phyloP scores from a whole-genome alignment of 2,797 vertebrate genomes.

The Esox lucius region DNA sequence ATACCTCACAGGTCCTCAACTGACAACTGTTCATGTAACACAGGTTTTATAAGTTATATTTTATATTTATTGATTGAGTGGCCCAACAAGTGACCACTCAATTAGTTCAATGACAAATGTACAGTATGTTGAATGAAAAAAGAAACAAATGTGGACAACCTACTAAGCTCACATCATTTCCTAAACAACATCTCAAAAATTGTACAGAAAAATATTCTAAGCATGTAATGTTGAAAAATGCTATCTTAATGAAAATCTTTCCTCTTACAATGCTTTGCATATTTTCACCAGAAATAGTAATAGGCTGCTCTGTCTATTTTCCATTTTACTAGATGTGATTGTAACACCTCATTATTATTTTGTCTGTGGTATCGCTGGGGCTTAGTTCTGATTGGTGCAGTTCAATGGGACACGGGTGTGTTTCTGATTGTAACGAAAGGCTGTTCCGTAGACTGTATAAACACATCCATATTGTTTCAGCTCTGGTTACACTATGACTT shows the following conservation, averaged over 20 bases:
- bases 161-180: neutral
- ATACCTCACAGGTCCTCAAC: too few relatives aligned
- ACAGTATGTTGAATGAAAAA: neutral
- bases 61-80: too few relatives aligned
- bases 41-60: too few relatives aligned
- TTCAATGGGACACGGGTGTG: neutral
- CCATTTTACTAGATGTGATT: neutral
- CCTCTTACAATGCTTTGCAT: too few relatives aligned
- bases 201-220: too few relatives aligned
- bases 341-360: neutral
- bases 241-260: too few relatives aligned
- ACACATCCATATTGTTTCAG: neutral
- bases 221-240: neutral
- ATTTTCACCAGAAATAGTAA: too few relatives aligned
- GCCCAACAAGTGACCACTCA: too few relatives aligned
- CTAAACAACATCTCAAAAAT: neutral
- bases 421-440: slow-evolving; percentile 7
- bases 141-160: neutral
- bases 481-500: neutral
- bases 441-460: neutral
- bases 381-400: neutral
- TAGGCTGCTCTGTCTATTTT: too few relatives aligned
- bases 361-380: neutral
- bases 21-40: too few relatives aligned
- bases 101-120: neutral